phyloP scores from a whole-genome alignment of 2,113 vertebrate genomes.

The Pteruthius melanotis region DNA sequence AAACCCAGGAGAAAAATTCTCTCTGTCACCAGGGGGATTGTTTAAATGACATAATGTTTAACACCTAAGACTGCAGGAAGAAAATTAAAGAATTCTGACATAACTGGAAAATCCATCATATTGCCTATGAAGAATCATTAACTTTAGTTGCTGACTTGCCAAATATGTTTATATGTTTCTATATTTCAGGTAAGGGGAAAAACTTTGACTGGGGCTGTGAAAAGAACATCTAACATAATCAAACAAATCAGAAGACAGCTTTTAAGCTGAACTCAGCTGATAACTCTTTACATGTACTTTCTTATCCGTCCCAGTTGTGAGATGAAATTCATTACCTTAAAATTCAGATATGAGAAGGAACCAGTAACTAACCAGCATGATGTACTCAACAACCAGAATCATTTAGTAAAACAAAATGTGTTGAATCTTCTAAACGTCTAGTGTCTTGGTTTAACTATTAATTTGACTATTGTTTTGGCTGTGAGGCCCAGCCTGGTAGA shows the following conservation, averaged over 20 bases:
- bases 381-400: not conserved
- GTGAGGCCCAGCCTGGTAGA: not conserved
- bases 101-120: not conserved
- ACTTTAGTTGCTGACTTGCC: not conserved
- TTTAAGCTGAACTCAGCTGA: not conserved
- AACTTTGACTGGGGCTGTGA: not conserved
- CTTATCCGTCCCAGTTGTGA: not conserved
- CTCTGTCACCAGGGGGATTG: not conserved
- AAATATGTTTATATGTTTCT: not conserved
- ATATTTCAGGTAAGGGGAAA: not conserved
- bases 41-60: not conserved
- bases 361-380: not conserved
- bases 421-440: not conserved
- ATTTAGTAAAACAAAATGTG: not conserved
- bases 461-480: not conserved
- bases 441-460: not conserved
- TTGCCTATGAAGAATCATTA: not conserved
- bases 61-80: not conserved
- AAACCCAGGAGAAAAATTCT: slow-evolving; percentile 12
- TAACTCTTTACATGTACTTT: not conserved
- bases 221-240: not conserved
- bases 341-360: not conserved
- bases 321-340: not conserved
- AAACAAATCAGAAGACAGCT: not conserved
- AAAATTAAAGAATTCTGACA: not conserved